These are phyloP conservation scores for Oligia latruncula DNA, from an alignment of 2,888 invertebrate genomes.

Conservation along the genomic window DNA sequence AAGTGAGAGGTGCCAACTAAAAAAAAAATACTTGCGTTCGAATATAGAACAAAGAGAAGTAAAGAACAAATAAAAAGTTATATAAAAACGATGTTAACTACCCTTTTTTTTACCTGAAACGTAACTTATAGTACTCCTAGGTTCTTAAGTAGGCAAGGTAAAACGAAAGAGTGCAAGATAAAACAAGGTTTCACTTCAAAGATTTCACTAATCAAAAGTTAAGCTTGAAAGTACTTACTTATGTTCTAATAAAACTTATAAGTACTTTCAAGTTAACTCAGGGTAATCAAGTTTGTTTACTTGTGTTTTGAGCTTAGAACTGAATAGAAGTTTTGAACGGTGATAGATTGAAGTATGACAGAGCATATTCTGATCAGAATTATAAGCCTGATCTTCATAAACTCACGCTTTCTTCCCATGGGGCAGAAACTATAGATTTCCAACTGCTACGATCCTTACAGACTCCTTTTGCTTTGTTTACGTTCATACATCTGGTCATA, in stretches of 20 bases:
- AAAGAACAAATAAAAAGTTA: neutral
- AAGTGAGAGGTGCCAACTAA: too few species aligned
- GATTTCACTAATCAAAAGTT: conserved; percentile 15
- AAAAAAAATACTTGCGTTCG: neutral
- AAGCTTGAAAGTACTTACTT: neutral
- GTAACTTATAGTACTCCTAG: neutral
- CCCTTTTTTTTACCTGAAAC: neutral
- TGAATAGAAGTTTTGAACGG: too few species aligned
- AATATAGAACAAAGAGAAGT: neutral
- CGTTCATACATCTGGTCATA: neutral
- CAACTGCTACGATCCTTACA: neutral
- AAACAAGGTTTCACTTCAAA: conserved; percentile 11
- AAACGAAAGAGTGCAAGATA: conserved; percentile 4
- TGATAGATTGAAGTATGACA: neutral
- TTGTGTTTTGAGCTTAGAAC: neutral
- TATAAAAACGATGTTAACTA: neutral
- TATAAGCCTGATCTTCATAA: neutral
- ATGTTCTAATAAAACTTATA: conserved; percentile 4
- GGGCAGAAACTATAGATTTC: neutral
- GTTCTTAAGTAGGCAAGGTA: neutral
- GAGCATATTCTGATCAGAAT: neutral
- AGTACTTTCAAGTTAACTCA: neutral
- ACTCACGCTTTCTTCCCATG: neutral
- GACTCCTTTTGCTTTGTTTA: neutral
- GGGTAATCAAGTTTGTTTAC: neutral